Base-by-base conservation (phyloP, 2,888 invertebrate species). In the Drosophila antonietae region DNA sequence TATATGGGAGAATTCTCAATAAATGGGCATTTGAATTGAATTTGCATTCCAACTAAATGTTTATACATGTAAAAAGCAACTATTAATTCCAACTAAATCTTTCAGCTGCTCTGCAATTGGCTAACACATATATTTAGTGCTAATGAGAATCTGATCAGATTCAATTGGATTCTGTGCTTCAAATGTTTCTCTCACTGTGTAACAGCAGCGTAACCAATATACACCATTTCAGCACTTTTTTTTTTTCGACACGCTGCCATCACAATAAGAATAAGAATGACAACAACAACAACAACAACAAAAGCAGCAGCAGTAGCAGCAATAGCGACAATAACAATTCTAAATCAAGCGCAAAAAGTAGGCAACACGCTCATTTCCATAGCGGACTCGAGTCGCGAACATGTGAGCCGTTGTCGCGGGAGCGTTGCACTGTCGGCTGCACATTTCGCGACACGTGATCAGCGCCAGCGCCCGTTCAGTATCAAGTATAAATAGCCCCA, bases 371-470 rank as follows among this genome's bases (percentile, higher is more conserved):
- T 77, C 64, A 87, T 84, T 85, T 85, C 75, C 87, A 85, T 87
- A 71, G 79, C 74, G 66, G 63, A 81, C 86, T 77, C 75, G 60
- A 86, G 89, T 86, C 85, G 77, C 77, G 79, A 90, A 91, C 90
- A 91, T 91, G 90, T 91, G 90, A 91, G 90, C 71, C 67, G 78
- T 47, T 59, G 76, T 55, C 63, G 81, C 80, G 91, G 82, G 90
- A 90, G 89, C 91, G 90, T 90, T 91, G 90, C 83, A 91, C 90
- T 90, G 88, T 49, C 71, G 81, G 68, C 66, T 62, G 75, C 85
- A 89, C 89, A 89, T 89, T 87, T 78, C 44, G 47, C 58, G 58
- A 89, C 87, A 89, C 89, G 89, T 89, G 89, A 89, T 78, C 66
- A 66, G 51, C 57, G 57, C 33, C 57, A 81, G 65, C 53, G 57